These are phyloP conservation scores for Subacronicta megacephala DNA, from an alignment of 2,888 invertebrate genomes.

Conservation along the genomic window DNA sequence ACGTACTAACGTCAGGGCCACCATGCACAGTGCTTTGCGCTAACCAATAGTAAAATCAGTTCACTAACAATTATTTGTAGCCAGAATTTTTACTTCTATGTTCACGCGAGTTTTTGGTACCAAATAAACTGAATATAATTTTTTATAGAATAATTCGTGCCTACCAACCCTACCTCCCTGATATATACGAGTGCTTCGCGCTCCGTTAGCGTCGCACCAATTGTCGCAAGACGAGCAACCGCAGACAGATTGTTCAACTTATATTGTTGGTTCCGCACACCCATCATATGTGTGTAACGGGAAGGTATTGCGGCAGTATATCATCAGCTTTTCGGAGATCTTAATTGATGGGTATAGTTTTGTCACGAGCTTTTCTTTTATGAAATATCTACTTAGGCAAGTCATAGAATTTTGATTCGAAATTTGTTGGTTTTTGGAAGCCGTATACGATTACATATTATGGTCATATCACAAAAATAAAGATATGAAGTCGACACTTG, in stretches of 20 bases:
- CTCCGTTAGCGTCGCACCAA: slow-evolving; percentile 49
- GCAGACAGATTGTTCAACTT: slow-evolving; percentile 58
- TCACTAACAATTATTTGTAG: no score
- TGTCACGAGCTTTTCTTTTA: slow-evolving; percentile 16
- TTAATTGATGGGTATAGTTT: slow-evolving; percentile 39
- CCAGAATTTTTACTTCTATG: no score
- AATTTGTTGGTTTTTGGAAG: not conserved
- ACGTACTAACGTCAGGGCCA: no score
- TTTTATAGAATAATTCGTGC: not conserved
- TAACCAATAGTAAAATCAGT: no score
- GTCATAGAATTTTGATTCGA: not conserved
- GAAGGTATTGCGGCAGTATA: slow-evolving; percentile 41
- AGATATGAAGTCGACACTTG: no score
- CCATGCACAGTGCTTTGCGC: no score
- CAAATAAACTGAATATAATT: no score
- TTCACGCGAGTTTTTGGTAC: no score
- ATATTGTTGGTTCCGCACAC: slow-evolving; percentile 47
- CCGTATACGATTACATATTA: no score
- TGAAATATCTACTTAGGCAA: not conserved
- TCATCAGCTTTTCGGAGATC: slow-evolving; percentile 42
- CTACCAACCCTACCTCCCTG: slow-evolving; percentile 32
- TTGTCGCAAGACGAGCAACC: slow-evolving; percentile 50
- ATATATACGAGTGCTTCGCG: slow-evolving; percentile 45
- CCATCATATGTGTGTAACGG: slow-evolving; percentile 37
- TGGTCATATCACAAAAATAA: no score